phyloP scores from a whole-genome alignment of 2,797 vertebrate genomes.

The Buceros bicornis region DNA sequence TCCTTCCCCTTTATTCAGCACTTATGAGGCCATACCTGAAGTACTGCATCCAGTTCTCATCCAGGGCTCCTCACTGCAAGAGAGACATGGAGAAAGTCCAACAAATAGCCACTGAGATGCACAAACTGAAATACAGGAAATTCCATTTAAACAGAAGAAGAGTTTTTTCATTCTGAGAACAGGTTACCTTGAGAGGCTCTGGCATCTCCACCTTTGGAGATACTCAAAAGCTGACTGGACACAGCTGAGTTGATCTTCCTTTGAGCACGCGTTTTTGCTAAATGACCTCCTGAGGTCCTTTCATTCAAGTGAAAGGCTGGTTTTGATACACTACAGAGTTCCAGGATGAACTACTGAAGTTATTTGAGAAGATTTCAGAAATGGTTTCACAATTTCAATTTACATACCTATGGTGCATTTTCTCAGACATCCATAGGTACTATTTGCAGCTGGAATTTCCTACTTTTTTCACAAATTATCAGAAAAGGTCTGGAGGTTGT shows the following conservation, averaged over 20 bases:
- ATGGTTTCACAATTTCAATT: background rate
- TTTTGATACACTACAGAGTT: background rate
- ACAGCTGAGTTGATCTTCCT: background rate
- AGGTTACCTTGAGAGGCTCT: background rate
- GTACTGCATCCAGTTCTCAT: background rate
- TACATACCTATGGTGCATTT: background rate
- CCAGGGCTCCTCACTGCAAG: background rate
- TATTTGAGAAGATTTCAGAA: background rate
- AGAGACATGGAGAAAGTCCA: too few relatives aligned
- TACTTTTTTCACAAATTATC: background rate
- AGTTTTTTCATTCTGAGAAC: background rate
- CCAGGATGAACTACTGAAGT: background rate
- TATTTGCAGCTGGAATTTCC: background rate
- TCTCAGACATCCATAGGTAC: background rate
- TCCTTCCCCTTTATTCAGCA: background rate
- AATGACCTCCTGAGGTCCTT: background rate
- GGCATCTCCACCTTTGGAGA: background rate
- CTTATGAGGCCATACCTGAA: background rate
- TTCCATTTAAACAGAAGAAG: background rate
- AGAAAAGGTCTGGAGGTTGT: background rate
- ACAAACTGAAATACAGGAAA: background rate
- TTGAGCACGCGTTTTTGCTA: background rate
- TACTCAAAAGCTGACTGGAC: background rate
- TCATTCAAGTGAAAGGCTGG: background rate
- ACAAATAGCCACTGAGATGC: background rate